These are phyloP conservation scores for Euschistus heros DNA, from an alignment of 1,140 invertebrate genomes.

Conservation along the genomic window DNA sequence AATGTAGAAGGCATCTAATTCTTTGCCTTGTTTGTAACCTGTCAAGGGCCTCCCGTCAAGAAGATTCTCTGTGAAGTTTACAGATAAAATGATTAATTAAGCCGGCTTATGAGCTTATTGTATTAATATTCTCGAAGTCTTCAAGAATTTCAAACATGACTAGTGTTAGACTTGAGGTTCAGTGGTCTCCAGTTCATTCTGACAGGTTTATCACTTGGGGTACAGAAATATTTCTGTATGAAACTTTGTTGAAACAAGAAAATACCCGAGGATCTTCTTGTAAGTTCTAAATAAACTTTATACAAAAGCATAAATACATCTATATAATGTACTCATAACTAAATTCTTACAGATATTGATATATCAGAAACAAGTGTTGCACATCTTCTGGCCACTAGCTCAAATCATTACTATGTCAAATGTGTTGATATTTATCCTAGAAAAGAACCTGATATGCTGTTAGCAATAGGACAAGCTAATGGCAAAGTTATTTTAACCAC, in stretches of 20 bases:
- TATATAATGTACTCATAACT: conserved; percentile 26
- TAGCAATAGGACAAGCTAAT: conserved; percentile 75
- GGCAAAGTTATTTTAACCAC: conserved; percentile 72
- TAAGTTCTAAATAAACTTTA: not conserved
- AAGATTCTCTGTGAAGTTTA: too few species aligned
- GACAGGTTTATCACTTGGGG: conserved; percentile 80
- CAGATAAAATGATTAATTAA: too few species aligned
- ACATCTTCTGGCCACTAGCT: conserved; percentile 52
- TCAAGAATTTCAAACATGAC: conserved; percentile 35
- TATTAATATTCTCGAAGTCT: too few species aligned
- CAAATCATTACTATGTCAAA: conserved; percentile 55
- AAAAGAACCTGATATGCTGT: conserved; percentile 57
- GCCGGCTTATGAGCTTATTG: too few species aligned
- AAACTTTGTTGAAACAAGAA: conserved; percentile 48
- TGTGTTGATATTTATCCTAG: conserved; percentile 69
- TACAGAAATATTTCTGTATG: conserved; percentile 71
- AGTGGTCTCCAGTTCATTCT: conserved; percentile 65
- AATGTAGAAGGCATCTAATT: too few species aligned
- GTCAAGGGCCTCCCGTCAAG: too few species aligned
- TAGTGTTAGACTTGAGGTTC: conserved; percentile 53
- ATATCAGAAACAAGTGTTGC: conserved; percentile 55
- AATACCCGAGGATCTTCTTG: conserved; percentile 1
- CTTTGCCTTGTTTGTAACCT: too few species aligned
- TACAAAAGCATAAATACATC: not conserved
- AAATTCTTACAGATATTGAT: conserved; percentile 44